These are phyloP conservation scores for Apteryx owenii DNA, from an alignment of 2,113 vertebrate genomes.

Conservation along the genomic window DNA sequence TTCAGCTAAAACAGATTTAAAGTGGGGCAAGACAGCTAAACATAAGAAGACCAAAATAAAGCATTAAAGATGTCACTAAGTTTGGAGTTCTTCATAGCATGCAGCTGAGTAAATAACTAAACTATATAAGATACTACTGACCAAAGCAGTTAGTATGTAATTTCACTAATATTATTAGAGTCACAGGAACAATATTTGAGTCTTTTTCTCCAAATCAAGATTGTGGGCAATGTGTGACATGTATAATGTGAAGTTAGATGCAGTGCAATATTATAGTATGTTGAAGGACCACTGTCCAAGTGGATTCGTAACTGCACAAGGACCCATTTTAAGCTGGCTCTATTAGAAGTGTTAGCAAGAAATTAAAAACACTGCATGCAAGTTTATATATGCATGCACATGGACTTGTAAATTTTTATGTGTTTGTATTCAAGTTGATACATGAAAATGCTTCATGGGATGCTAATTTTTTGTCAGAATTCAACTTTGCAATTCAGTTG, in stretches of 20 bases:
- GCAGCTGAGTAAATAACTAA: slow-evolving; percentile 36
- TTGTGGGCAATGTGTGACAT: not conserved
- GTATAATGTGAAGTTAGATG: not conserved
- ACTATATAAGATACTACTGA: slow-evolving; percentile 25
- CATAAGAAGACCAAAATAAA: not conserved
- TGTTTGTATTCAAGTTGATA: not conserved
- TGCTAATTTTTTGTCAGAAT: not conserved
- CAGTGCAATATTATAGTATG: not conserved
- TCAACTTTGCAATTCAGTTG: not conserved
- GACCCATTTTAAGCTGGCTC: accelerated
- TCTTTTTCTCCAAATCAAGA: slow-evolving; percentile 58
- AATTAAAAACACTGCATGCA: not conserved
- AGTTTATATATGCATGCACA: not conserved
- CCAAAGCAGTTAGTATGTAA: slow-evolving; percentile 52
- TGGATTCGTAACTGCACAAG: not conserved
- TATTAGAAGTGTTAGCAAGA: not conserved
- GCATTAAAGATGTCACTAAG: slow-evolving; percentile 14
- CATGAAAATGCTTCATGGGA: not conserved
- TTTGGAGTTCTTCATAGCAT: slow-evolving; percentile 38
- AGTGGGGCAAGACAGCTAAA: slow-evolving; percentile 15
- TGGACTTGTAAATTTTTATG: not conserved
- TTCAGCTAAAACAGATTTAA: not conserved
- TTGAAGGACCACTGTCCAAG: slow-evolving; percentile 42
- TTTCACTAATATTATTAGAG: slow-evolving; percentile 40
- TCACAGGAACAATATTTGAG: slow-evolving; percentile 47